Conservation (phyloP, 2,797 vertebrate species). For the Amazonetta brasiliensis region DNA sequence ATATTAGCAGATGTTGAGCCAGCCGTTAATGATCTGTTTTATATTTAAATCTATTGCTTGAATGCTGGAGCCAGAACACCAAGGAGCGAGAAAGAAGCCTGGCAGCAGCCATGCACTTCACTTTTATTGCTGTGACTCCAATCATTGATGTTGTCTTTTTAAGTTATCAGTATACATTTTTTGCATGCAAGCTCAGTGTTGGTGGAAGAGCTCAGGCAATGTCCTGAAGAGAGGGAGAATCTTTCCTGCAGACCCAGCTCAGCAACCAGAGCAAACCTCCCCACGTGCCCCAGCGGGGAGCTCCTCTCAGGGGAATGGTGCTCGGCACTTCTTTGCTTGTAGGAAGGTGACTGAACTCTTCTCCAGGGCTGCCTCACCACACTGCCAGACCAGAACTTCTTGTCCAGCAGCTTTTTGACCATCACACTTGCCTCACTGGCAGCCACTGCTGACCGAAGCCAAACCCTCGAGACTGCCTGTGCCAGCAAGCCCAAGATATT, state of each 20-base stretch:
- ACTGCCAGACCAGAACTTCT: neutral
- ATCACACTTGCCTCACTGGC: neutral
- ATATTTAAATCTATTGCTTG: constrained; percentile 75
- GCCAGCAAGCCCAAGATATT: neutral
- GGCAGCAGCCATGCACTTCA: constrained; percentile 59
- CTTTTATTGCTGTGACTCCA: constrained; percentile 58
- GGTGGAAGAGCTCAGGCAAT: neutral
- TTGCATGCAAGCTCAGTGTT: neutral
- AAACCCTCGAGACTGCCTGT: neutral
- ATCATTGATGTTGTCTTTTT: constrained; percentile 26
- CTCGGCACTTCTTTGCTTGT: neutral
- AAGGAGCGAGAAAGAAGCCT: constrained; percentile 60
- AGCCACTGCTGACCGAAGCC: neutral
- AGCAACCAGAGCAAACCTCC: neutral
- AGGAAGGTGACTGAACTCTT: neutral
- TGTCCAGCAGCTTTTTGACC: neutral
- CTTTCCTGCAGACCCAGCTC: neutral
- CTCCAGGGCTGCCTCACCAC: fast-evolving
- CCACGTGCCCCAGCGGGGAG: neutral
- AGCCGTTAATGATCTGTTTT: constrained; percentile 76
- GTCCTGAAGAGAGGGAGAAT: neutral
- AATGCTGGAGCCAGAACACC: constrained; percentile 65
- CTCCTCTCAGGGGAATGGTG: neutral
- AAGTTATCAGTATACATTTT: constrained; percentile 33
- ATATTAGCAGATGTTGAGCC: constrained; percentile 78